Conservation (phyloP, 2,888 invertebrate species). For the Gordius sp. region DNA sequence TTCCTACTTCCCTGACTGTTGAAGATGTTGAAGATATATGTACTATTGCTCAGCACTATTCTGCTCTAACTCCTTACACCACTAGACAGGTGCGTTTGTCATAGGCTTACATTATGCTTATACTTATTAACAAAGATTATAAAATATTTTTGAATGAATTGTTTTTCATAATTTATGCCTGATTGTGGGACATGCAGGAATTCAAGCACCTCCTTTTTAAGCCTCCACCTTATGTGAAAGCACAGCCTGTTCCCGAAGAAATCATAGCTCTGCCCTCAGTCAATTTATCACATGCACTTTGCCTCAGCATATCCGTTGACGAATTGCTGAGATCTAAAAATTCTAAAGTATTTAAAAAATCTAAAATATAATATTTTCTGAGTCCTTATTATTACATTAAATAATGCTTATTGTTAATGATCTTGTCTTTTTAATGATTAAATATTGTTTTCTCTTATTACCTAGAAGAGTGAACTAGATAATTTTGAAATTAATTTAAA, state of each 20-base stretch:
- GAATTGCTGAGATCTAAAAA: background rate
- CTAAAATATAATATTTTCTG: background rate
- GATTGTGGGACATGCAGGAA: no score
- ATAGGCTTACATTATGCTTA: background rate
- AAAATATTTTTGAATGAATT: no score
- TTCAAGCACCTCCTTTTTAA: no score
- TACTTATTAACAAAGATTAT: no score
- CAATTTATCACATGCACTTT: background rate
- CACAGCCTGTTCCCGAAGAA: no score
- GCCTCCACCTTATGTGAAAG: no score
- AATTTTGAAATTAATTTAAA: no score
- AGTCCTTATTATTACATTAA: background rate
- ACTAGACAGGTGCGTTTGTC: constrained; percentile 44
- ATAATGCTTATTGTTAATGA: background rate
- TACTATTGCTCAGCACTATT: constrained; percentile 78
- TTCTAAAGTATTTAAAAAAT: no score
- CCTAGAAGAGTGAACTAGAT: no score
- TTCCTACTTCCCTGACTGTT: constrained; percentile 44
- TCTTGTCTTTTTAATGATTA: background rate
- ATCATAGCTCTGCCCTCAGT: no score
- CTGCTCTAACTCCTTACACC: constrained; percentile 64
- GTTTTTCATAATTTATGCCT: no score
- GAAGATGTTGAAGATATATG: constrained; percentile 90
- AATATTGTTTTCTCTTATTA: no score
- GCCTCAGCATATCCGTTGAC: background rate